Evolutionary conservation across 2,113 vertebrate species (phyloP), one percentile per base, ranked within the genome.

Genomic region (Ariopsis seemanni): DNA sequence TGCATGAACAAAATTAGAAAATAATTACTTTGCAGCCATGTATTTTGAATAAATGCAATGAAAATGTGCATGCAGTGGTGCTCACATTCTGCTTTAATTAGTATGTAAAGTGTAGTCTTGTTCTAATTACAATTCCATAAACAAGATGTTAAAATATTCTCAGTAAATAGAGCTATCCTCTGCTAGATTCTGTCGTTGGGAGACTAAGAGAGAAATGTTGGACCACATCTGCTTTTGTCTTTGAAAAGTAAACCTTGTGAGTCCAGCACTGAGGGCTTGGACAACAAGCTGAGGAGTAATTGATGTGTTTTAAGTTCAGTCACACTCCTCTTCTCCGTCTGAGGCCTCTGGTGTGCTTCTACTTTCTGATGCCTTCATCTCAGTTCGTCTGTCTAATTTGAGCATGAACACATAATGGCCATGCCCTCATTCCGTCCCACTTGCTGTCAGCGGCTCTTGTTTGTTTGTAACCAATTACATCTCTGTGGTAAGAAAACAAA

Each of bases 241-340:
- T 82, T 81, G 50, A 88, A 85, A 83, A 78, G 80, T 84, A 63
- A 86, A 81, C 52, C 48, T 30, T 75, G 50, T 85, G 20, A 80
- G 62, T 34, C 80, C 50, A 78, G 82, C 4, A 63, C 52, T 55
- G 27, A 55, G 34, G 72, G 22, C 60, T 83, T 84, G 48, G 82
- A 57, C 48, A 30, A 42, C 71, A 65, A 71, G 57, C 89, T 82
- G 87, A 77, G 89, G 79, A 79, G 57, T 88, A 88, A 90, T 90
- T 87, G 87, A 42, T 78, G 77, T 86, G 87, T 90, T 87, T 90
- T 88, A 25, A 84, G 82, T 88, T 86, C 69, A 74, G 89, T 90
- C 89, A 88, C 89, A 86, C 85, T 86, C 79, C 57, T 85, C 52
- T 85, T 60, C 62, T 85, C 86, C 27, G 9, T 63, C 27, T 77